Evolutionary conservation across 2,113 vertebrate genomes (phyloP), one percentile per base, ranked within the genome.

Genomic region (Salvelinus alpinus): DNA sequence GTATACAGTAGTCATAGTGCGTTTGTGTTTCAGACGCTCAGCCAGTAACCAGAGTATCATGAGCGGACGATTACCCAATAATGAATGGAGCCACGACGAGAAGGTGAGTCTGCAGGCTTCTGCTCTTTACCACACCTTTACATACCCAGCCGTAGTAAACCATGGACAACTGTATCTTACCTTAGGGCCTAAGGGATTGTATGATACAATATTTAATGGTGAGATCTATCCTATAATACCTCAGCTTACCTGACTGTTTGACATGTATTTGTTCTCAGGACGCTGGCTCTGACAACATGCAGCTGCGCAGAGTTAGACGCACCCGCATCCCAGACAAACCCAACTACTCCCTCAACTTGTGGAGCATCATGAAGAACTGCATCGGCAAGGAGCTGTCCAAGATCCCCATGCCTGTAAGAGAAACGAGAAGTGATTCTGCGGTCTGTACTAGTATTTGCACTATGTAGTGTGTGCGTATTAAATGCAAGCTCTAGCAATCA

Each of bases 371-470:
- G 92, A 93, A 92, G 81, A 97, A 97, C 72, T 98, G 98, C 76
- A 98, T 99, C 2, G 97, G 97, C 31, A 99, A 98, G 89, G 97
- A 99, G 78, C 92, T 99, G 59, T 97, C 96, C 51, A 98, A 95
- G 80, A 97, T 99, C 79, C 95, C 97, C 62, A 98, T 98, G 97
- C 97, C 97, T 0, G 97, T 98, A 82, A 94, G 94, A 84, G 70
- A 7, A 76, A 38, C 4, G 34, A 75, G 59, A 67, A n/a, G 22
- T 54, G 1, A n/a, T 3, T 24, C 34, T 29, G 48, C 34, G 5
- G 0, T 5, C 38, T 68, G 2, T 27, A 1, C 8, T 31, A 64
- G 44, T 27, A n/a, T 44, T 44, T 44, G 38, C 38, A 44, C 38
- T 44, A 44, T 44, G 38, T 11, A 44, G 38, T 44, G 9, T 44